A percentile compares a stretch with the other conserved stretches of the same genome.
Evolutionary conservation across 92 coral and sea anemone species (phyloP).

Genomic region (Virgularia gustaviana): DNA sequence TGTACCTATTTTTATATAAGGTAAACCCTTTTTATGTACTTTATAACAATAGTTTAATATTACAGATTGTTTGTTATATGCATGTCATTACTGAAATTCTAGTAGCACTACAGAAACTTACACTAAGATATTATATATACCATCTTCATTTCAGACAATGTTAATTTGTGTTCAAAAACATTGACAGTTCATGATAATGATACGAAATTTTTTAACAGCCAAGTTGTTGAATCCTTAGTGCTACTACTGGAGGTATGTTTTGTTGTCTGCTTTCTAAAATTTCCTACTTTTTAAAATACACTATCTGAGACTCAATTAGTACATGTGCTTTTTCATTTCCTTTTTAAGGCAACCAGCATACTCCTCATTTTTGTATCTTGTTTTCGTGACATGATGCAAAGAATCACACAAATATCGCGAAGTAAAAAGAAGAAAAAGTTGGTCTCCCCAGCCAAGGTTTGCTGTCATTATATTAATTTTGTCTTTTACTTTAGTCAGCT

Average conservation of each 20-base stretch:
- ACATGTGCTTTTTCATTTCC: not conserved
- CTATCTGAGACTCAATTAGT: too few relatives aligned
- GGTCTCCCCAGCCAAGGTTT: slow-evolving; percentile 61
- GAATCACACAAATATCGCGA: slow-evolving; percentile 64
- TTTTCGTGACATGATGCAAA: slow-evolving; percentile 61
- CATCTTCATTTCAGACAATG: slow-evolving; percentile 2
- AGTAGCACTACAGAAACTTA: too few relatives aligned
- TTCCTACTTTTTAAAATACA: not conserved
- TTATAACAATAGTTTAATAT: too few relatives aligned
- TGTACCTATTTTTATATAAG: too few relatives aligned
- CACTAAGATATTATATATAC: too few relatives aligned
- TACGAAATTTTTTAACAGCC: slow-evolving; percentile 72
- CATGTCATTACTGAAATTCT: too few relatives aligned
- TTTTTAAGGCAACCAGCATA: slow-evolving; percentile 61
- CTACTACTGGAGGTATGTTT: slow-evolving; percentile 77
- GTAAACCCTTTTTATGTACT: too few relatives aligned
- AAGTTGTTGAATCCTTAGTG: slow-evolving; percentile 69
- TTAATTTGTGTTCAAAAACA: slow-evolving; percentile 33
- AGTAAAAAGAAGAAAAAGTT: slow-evolving; percentile 80
- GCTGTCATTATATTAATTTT: not conserved
- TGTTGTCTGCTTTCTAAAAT: not conserved
- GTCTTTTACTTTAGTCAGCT: not conserved
- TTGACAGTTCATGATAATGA: slow-evolving; percentile 66
- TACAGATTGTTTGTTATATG: too few relatives aligned
- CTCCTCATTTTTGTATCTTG: slow-evolving; percentile 65